Percentiles rank a stretch among this genome's conserved stretches.
Evolutionary conservation across 2,797 vertebrate species (phyloP).

Genomic region (Pseudopleuronectes americanus): DNA sequence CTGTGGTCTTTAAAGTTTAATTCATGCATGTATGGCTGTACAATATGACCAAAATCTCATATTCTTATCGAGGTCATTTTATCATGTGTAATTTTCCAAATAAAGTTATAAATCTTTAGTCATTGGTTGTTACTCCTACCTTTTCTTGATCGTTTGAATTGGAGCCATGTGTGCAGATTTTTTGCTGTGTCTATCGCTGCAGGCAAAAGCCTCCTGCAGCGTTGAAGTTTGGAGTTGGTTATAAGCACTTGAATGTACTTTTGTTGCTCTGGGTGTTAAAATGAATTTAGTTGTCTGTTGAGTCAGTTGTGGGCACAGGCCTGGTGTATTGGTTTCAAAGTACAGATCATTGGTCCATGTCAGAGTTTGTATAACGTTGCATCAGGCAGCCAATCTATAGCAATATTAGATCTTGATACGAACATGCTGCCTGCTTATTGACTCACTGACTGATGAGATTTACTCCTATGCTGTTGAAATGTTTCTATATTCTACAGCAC

Average conservation of each 20-base stretch:
- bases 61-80: not conserved
- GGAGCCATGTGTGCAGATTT: not conserved
- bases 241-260: too few relatives aligned
- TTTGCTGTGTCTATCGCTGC: not conserved
- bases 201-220: not conserved
- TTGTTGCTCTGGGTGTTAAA: not conserved
- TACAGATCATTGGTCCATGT: not conserved
- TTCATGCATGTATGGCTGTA: not conserved
- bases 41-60: not conserved
- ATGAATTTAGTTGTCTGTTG: not conserved
- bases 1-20: not conserved
- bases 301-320: not conserved
- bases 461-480: not conserved
- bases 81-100: not conserved
- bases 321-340: too few relatives aligned
- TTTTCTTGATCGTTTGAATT: not conserved
- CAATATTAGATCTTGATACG: not conserved
- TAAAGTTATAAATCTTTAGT: not conserved
- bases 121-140: not conserved
- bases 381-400: not conserved
- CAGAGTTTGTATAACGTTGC: not conserved
- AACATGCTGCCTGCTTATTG: not conserved
- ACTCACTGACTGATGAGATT: not conserved
- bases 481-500: too few relatives aligned
- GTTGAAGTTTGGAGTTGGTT: not conserved